phyloP scores from a whole-genome alignment of 2,888 invertebrate genomes.

The Periphyllus acericola region DNA sequence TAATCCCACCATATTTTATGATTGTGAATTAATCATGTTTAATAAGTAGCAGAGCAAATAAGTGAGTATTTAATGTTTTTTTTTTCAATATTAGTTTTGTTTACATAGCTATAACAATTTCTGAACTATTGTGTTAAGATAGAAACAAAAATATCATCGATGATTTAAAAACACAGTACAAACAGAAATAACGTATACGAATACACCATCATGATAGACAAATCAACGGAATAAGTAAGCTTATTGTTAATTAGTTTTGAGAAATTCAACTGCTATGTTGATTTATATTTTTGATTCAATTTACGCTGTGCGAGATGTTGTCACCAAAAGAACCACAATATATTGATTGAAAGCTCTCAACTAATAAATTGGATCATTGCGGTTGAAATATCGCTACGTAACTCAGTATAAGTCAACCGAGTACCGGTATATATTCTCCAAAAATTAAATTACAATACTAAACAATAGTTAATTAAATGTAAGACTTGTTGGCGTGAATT shows the following conservation, averaged over 20 bases:
- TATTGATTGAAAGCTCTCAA: slow-evolving; percentile 21
- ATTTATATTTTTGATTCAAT: not conserved
- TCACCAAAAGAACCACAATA: not conserved
- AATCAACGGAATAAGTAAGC: too few relatives aligned
- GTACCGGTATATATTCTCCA: not conserved
- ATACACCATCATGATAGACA: not conserved
- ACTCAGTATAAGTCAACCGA: not conserved
- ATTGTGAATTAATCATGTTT: too few relatives aligned
- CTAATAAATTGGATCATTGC: slow-evolving; percentile 26
- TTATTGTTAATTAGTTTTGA: not conserved
- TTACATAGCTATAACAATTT: too few relatives aligned
- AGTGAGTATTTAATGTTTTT: too few relatives aligned
- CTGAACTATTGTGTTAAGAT: too few relatives aligned
- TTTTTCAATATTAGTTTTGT: too few relatives aligned
- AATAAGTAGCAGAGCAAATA: too few relatives aligned
- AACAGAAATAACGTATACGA: too few relatives aligned
- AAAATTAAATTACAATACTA: slow-evolving; percentile 12
- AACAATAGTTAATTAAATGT: not conserved
- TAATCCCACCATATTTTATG: too few relatives aligned
- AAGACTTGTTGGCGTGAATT: too few relatives aligned
- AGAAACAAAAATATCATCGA: too few relatives aligned
- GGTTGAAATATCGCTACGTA: not conserved
- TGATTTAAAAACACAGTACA: too few relatives aligned
- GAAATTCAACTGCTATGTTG: not conserved
- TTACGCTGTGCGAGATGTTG: not conserved